A percentile compares a stretch with the other conserved stretches of the same genome.
Evolutionary conservation across 2,888 invertebrate genomes (phyloP).

Genomic region (Eledona agricola): DNA sequence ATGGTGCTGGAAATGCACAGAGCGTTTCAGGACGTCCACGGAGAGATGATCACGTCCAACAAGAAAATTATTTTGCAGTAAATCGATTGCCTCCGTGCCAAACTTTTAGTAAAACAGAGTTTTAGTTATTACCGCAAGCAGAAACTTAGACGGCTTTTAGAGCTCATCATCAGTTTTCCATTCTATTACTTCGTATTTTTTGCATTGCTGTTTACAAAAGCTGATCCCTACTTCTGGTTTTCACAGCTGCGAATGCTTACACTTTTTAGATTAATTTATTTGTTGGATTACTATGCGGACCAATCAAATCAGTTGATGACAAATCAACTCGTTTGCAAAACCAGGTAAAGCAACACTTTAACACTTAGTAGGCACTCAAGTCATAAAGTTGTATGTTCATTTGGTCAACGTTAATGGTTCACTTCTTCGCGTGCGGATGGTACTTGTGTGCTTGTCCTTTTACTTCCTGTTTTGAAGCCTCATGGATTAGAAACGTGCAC

Average conservation of each 20-base stretch:
- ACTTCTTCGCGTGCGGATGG: conserved; percentile 43
- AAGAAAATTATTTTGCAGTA: conserved; percentile 32
- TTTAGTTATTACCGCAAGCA: conserved; percentile 63
- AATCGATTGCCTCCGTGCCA: too few species aligned
- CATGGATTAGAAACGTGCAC: conserved; percentile 37
- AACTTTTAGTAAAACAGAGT: too few species aligned
- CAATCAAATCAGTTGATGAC: conserved; percentile 57
- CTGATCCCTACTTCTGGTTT: conserved; percentile 50
- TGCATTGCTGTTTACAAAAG: conserved; percentile 43
- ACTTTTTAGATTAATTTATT: conserved; percentile 62
- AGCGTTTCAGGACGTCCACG: conserved; percentile 65
- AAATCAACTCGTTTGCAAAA: conserved; percentile 63
- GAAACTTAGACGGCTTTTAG: conserved; percentile 59
- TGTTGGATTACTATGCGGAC: conserved; percentile 63
- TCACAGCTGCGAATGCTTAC: conserved; percentile 62
- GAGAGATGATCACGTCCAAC: conserved; percentile 61
- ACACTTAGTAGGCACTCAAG: neutral
- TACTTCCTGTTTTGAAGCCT: conserved; percentile 33
- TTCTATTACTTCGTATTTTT: conserved; percentile 61
- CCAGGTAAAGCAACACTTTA: conserved; percentile 61
- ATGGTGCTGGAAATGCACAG: conserved; percentile 64
- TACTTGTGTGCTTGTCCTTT: conserved; percentile 46
- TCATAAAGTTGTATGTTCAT: conserved; percentile 5
- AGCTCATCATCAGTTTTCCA: conserved; percentile 62
- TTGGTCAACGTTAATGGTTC: conserved; percentile 37